Conservation (phyloP, 1,140 invertebrate species). For the Listronotus oregonensis region DNA sequence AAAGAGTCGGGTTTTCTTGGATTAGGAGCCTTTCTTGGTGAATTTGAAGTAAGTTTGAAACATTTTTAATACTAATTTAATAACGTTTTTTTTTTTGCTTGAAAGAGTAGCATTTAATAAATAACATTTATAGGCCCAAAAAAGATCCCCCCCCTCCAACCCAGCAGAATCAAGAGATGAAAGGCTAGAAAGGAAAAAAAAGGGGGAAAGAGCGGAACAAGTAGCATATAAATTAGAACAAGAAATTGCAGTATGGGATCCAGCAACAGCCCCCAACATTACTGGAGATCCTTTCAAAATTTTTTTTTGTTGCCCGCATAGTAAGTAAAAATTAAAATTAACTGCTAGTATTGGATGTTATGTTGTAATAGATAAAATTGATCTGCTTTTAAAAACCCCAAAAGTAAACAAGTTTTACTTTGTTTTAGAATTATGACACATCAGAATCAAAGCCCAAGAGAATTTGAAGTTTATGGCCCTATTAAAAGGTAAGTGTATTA, state of each 20-base stretch:
- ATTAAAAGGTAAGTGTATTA: conserved; percentile 76
- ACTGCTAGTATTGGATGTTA: no score
- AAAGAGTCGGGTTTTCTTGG: conserved; percentile 89
- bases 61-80: no score
- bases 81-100: no score
- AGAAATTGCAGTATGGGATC: conserved; percentile 97
- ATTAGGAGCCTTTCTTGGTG: conserved; percentile 81
- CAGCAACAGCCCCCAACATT: conserved; percentile 75
- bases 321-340: conserved; percentile 66
- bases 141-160: conserved; percentile 93
- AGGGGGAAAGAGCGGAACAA: conserved; percentile 95
- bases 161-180: conserved; percentile 95
- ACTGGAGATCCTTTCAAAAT: conserved; percentile 97
- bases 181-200: conserved; percentile 82
- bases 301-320: conserved; percentile 92
- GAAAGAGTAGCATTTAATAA: conserved; percentile 12
- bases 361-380: no score
- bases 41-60: conserved; percentile 82
- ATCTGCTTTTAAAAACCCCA: not conserved
- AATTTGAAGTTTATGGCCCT: conserved; percentile 96
- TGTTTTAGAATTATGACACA: conserved; percentile 92
- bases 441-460: conserved; percentile 96
- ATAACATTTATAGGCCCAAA: conserved; percentile 73
- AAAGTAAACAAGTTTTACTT: conserved; percentile 38
- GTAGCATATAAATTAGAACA: conserved; percentile 98